Evolutionary conservation across 2,888 invertebrate species (phyloP).

Genomic region (Desoria tigrina): DNA sequence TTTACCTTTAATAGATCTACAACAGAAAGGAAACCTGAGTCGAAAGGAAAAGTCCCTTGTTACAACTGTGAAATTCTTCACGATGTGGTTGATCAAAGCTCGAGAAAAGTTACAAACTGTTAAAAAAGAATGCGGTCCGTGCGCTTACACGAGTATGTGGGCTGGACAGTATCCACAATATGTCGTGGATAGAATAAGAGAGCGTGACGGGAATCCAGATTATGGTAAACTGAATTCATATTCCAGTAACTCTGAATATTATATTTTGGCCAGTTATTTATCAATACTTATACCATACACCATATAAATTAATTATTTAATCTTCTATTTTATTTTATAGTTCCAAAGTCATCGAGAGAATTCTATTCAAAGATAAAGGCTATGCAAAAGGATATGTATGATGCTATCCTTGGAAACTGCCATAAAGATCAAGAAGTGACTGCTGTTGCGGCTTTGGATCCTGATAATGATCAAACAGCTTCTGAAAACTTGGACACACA

Average conservation of each 20-base stretch:
- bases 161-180: background rate
- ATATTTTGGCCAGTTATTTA: background rate
- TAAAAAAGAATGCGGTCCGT: background rate
- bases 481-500: no score
- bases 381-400: background rate
- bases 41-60: background rate
- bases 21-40: background rate
- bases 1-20: background rate
- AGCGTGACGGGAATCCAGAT: background rate
- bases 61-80: background rate
- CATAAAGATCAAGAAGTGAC: no score
- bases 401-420: background rate
- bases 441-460: no score
- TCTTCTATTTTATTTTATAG: background rate
- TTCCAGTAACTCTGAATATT: background rate
- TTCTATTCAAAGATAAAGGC: background rate
- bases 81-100: background rate
- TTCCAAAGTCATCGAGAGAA: constrained; percentile 1
- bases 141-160: background rate
- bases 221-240: background rate
- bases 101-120: background rate
- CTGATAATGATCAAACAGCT: no score
- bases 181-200: background rate
- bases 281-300: no score
- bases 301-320: background rate